A percentile compares a stretch with the other conserved stretches of the same genome.
Evolutionary conservation across 2,113 vertebrate genomes (phyloP).

Genomic region (Notiomystis cincta): DNA sequence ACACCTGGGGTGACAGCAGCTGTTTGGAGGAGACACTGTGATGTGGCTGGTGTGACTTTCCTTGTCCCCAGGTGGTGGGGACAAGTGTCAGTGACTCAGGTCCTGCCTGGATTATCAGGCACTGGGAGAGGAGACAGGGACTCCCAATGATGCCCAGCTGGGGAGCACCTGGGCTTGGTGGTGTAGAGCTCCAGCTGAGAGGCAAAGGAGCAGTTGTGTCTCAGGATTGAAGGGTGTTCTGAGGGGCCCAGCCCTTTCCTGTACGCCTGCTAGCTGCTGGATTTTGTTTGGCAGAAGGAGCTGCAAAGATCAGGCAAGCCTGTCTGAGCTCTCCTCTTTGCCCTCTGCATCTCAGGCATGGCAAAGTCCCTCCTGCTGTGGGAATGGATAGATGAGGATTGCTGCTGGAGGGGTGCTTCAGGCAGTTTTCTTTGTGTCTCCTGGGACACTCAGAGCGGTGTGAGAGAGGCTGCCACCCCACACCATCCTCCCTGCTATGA

Average conservation of each 20-base stretch:
- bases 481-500: background rate
- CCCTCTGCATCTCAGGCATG: fast-evolving
- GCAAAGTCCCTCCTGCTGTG: background rate
- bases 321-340: background rate
- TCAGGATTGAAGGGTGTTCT: background rate
- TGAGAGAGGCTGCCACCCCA: background rate
- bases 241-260: background rate
- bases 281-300: background rate
- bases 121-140: background rate
- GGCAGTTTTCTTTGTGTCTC: background rate
- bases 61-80: background rate
- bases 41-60: background rate
- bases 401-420: background rate
- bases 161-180: background rate
- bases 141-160: background rate
- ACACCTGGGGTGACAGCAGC: background rate
- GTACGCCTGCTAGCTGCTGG: background rate
- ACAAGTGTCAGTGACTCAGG: background rate
- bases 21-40: background rate
- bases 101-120: background rate
- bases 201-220: background rate
- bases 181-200: background rate
- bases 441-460: background rate
- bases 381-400: background rate
- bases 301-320: background rate